A percentile compares a stretch with the other conserved stretches of the same genome.
Evolutionary conservation across 2,113 vertebrate genomes (phyloP).

Genomic region (Etheostoma spectabile): DNA sequence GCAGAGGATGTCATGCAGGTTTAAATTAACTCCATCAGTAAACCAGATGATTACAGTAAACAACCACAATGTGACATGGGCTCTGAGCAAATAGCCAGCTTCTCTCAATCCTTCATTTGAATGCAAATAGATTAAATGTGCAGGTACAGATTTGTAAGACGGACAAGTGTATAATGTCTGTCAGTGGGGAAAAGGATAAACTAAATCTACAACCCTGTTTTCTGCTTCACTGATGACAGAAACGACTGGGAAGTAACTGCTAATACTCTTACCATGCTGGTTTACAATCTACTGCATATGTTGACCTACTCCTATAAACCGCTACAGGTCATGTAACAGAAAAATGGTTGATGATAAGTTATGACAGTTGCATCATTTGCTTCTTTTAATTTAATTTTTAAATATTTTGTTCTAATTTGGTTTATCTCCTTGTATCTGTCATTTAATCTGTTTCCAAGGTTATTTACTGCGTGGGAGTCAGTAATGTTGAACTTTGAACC

Average conservation of each 20-base stretch:
- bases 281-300: background rate
- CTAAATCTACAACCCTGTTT: background rate
- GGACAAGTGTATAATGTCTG: background rate
- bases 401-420: background rate
- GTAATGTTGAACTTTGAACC: conserved; percentile 55
- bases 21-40: conserved; percentile 65
- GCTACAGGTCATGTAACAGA: background rate
- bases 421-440: background rate
- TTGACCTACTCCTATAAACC: background rate
- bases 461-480: conserved; percentile 17
- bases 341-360: background rate
- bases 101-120: conserved; percentile 1
- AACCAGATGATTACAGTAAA: conserved; percentile 62
- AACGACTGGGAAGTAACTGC: background rate
- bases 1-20: conserved; percentile 60
- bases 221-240: background rate
- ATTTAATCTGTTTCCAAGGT: background rate
- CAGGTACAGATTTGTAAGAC: conserved; percentile 1
- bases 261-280: background rate
- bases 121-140: conserved; percentile 17
- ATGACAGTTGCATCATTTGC: conserved; percentile 16
- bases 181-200: background rate
- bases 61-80: conserved; percentile 46
- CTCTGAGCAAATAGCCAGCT: conserved; percentile 19
- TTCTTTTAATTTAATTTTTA: background rate